A percentile compares a stretch with the other conserved stretches of the same genome.
These are phyloP conservation scores for Toxotes chatareus DNA, from an alignment of 2,113 vertebrate species.

Conservation along the genomic window DNA sequence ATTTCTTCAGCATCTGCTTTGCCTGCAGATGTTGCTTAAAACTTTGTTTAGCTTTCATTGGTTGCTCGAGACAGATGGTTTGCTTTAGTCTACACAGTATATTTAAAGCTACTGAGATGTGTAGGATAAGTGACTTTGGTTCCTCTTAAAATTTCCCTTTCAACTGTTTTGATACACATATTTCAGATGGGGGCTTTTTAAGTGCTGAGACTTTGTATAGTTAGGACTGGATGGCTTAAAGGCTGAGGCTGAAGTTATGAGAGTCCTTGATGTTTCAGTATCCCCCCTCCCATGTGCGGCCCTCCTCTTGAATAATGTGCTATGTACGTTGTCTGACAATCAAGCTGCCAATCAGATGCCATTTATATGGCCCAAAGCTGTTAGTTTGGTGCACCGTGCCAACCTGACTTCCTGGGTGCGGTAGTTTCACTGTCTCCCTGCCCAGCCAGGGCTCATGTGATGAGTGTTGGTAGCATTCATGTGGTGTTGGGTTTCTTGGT, in stretches of 20 bases:
- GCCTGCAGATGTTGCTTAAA: slow-evolving; percentile 58
- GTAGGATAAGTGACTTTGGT: slow-evolving; percentile 21
- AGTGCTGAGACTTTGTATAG: neutral
- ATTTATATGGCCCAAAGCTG: slow-evolving; percentile 53
- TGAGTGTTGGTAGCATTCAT: slow-evolving; percentile 23
- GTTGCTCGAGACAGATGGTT: slow-evolving; percentile 47
- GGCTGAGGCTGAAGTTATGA: slow-evolving; percentile 3
- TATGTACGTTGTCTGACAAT: neutral
- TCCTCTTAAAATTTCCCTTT: neutral
- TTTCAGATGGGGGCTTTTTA: neutral
- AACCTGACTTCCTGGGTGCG: slow-evolving; percentile 39
- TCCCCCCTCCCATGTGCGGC: neutral
- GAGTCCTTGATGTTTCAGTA: slow-evolving; percentile 3
- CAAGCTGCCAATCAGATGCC: slow-evolving; percentile 10
- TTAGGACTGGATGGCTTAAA: neutral
- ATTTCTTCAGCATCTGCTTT: slow-evolving; percentile 45
- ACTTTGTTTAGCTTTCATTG: slow-evolving; percentile 52
- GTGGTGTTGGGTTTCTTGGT: slow-evolving; percentile 14
- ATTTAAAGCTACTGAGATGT: slow-evolving; percentile 55
- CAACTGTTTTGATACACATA: slow-evolving; percentile 19
- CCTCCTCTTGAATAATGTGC: neutral
- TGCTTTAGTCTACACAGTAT: slow-evolving; percentile 29
- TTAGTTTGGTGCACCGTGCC: slow-evolving; percentile 16
- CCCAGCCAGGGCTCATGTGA: slow-evolving; percentile 29
- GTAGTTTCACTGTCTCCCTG: slow-evolving; percentile 7